A percentile compares a stretch with the other conserved stretches of the same genome.
phyloP scores from a whole-genome alignment of 2,113 vertebrate genomes.

The Hyaena hyaena region DNA sequence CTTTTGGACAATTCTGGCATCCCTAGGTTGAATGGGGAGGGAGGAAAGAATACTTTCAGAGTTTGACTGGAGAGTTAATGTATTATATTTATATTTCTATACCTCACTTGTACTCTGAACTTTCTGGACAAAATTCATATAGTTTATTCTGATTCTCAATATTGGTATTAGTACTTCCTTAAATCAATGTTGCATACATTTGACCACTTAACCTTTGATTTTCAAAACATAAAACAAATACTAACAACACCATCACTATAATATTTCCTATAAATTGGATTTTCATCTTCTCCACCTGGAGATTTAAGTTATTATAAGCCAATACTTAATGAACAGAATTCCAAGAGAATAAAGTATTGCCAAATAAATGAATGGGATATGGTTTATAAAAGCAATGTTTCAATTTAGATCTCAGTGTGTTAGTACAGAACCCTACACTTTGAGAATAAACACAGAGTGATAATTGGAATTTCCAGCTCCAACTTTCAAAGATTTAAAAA shows the following conservation, averaged over 20 bases:
- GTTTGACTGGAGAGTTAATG: background rate
- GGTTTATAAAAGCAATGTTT: background rate
- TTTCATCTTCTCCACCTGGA: background rate
- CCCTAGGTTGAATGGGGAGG: background rate
- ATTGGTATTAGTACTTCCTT: background rate
- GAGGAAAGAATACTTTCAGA: background rate
- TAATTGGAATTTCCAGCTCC: background rate
- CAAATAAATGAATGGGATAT: background rate
- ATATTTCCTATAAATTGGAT: background rate
- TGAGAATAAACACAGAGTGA: background rate
- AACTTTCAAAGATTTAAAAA: background rate
- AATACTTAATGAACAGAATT: background rate
- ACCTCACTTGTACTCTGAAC: background rate
- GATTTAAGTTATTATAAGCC: background rate
- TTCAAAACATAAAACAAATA: background rate
- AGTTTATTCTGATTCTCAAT: background rate
- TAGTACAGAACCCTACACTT: background rate
- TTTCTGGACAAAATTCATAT: background rate
- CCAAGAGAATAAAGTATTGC: background rate
- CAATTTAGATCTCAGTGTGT: background rate
- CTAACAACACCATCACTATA: background rate
- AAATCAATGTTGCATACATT: background rate
- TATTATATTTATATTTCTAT: background rate
- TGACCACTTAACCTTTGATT: background rate
- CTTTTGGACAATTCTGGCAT: background rate